phyloP scores from a whole-genome alignment of 2,113 vertebrate species.

The Alaudala cheleensis region DNA sequence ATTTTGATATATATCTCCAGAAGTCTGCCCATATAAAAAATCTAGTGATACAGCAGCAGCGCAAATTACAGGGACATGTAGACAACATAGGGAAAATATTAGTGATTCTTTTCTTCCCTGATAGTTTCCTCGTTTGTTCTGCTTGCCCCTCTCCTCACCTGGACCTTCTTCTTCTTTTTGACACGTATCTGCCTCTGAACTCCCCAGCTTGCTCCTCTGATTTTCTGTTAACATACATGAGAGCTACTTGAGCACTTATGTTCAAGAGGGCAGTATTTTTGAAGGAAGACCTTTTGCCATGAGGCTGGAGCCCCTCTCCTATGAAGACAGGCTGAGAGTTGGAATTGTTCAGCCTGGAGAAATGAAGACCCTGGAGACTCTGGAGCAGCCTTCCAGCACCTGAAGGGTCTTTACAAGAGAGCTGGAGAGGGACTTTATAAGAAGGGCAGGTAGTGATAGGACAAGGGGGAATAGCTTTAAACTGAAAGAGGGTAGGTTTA shows the following conservation, averaged over 20 bases:
- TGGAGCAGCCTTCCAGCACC: background rate
- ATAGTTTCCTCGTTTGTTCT: background rate
- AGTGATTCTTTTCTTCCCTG: background rate
- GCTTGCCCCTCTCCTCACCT: background rate
- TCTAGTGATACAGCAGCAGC: background rate
- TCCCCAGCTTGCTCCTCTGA: background rate
- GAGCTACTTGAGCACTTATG: background rate
- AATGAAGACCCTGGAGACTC: background rate
- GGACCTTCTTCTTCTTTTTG: background rate
- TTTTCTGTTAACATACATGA: background rate
- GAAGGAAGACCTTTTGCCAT: background rate
- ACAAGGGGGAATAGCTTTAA: background rate
- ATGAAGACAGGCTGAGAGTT: background rate
- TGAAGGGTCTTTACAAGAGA: background rate
- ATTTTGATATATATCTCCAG: background rate
- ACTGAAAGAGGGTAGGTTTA: background rate
- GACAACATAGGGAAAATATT: background rate
- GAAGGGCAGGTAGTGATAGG: background rate
- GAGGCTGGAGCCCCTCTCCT: background rate
- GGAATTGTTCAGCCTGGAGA: background rate
- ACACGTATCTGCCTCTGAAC: background rate
- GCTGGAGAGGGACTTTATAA: background rate
- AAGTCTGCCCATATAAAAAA: background rate
- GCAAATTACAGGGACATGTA: background rate
- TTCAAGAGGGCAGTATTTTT: background rate